A percentile compares a stretch with the other conserved stretches of the same genome.
phyloP scores from a whole-genome alignment of 2,113 vertebrate genomes.

The Takifugu bimaculatus region DNA sequence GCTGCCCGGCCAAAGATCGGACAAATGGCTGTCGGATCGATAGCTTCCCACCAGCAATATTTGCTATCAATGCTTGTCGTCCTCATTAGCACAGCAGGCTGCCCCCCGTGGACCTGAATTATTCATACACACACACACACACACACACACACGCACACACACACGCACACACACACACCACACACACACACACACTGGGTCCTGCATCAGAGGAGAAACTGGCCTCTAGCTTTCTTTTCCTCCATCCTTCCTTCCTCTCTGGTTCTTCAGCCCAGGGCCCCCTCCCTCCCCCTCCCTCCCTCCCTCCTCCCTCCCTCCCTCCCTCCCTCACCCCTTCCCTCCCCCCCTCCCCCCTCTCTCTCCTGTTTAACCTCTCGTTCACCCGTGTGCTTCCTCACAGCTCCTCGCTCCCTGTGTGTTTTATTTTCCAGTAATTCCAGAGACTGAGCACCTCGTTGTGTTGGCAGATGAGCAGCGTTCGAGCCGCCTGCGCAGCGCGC shows the following conservation, averaged over 20 bases:
- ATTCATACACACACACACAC: constrained; percentile 69
- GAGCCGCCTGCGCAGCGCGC: no score
- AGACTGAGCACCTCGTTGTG: not conserved
- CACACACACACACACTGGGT: constrained; percentile 47
- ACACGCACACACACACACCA: constrained; percentile 41
- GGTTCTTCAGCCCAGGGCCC: not conserved
- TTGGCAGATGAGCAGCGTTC: no score
- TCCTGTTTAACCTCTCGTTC: constrained; percentile 36
- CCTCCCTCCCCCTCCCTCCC: not conserved
- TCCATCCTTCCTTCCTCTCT: constrained; percentile 24
- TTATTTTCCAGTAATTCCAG: constrained; percentile 28
- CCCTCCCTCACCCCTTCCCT: not conserved
- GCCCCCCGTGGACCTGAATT: constrained; percentile 75
- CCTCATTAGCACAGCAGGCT: constrained; percentile 79
- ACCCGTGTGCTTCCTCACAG: constrained; percentile 49
- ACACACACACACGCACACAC: constrained; percentile 14
- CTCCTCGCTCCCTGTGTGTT: constrained; percentile 27
- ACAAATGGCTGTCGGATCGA: constrained; percentile 76
- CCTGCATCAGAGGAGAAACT: constrained; percentile 49
- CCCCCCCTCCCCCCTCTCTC: constrained; percentile 6
- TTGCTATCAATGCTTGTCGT: constrained; percentile 80
- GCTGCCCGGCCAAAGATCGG: constrained; percentile 68
- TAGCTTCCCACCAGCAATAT: constrained; percentile 80
- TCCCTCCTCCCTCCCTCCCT: no score
- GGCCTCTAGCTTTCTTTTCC: constrained; percentile 33